Evolutionary conservation across 1,140 invertebrate genomes (phyloP).

Genomic region (Tachypleus tridentatus): DNA sequence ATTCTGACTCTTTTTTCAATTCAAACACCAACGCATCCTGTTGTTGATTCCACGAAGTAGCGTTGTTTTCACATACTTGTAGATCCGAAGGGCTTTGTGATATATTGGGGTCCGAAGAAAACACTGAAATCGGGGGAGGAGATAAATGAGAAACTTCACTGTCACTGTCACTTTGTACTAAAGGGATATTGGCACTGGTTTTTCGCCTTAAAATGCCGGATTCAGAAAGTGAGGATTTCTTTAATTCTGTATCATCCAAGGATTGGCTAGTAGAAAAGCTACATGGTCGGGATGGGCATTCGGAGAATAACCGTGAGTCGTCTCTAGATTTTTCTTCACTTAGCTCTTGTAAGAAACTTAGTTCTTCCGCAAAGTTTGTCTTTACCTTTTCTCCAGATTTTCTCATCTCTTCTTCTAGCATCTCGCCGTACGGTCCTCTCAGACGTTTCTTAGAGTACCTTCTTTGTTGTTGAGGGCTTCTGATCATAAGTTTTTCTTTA

Average conservation of each 20-base stretch:
- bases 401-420: slow-evolving; percentile 70
- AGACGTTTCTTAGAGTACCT: slow-evolving; percentile 55
- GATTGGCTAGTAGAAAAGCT: slow-evolving; percentile 28
- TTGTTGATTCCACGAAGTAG: no score
- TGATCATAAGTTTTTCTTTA: neutral
- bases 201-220: slow-evolving; percentile 32
- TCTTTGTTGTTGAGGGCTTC: slow-evolving; percentile 29
- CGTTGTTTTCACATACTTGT: no score
- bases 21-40: no score
- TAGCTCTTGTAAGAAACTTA: slow-evolving; percentile 41
- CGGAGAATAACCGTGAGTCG: neutral
- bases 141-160: no score
- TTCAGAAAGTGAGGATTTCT: slow-evolving; percentile 9
- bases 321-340: slow-evolving; percentile 11
- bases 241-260: slow-evolving; percentile 38
- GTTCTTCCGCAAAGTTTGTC: slow-evolving; percentile 36
- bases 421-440: slow-evolving; percentile 64
- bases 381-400: slow-evolving; percentile 45
- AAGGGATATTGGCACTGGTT: slow-evolving; percentile 39
- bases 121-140: no score
- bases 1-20: no score
- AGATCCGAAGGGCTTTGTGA: no score
- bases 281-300: slow-evolving; percentile 5
- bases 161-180: no score
- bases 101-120: no score